Conservation (phyloP, 2,888 invertebrate genomes). For the Colletes collaris region DNA sequence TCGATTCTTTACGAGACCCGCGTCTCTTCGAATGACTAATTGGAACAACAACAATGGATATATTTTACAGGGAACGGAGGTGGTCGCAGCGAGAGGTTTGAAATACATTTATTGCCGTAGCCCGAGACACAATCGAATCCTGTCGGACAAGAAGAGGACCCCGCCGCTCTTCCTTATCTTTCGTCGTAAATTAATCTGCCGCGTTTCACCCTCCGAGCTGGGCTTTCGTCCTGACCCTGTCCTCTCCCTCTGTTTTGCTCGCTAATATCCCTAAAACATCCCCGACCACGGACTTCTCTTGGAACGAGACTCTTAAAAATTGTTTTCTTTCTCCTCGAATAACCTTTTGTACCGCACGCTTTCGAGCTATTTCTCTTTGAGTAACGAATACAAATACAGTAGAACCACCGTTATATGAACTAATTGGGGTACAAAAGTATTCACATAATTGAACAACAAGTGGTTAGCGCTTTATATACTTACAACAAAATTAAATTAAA, state of each 20-base stretch:
- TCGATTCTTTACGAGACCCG: constrained; percentile 77
- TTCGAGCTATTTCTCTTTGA: not conserved
- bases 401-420: too few relatives aligned
- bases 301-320: constrained; percentile 54
- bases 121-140: constrained; percentile 80
- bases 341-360: constrained; percentile 12
- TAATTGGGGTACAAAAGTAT: too few relatives aligned
- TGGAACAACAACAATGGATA: constrained; percentile 81
- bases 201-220: constrained; percentile 64
- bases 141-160: constrained; percentile 71
- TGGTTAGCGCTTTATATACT: too few relatives aligned
- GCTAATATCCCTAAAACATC: constrained; percentile 78
- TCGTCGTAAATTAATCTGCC: constrained; percentile 81
- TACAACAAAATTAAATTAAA: too few relatives aligned
- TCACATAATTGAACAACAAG: too few relatives aligned
- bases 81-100: constrained; percentile 68
- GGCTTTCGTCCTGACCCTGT: constrained; percentile 61
- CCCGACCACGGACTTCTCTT: constrained; percentile 38
- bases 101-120: constrained; percentile 78
- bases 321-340: constrained; percentile 39
- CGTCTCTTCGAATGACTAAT: constrained; percentile 80
- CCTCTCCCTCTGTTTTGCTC: constrained; percentile 62
- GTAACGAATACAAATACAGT: not conserved
- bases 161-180: constrained; percentile 80
- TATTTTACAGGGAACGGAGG: constrained; percentile 75